A percentile compares a stretch with the other conserved stretches of the same genome.
phyloP scores from a whole-genome alignment of 2,888 invertebrate genomes.

The Limnephilus auricula region DNA sequence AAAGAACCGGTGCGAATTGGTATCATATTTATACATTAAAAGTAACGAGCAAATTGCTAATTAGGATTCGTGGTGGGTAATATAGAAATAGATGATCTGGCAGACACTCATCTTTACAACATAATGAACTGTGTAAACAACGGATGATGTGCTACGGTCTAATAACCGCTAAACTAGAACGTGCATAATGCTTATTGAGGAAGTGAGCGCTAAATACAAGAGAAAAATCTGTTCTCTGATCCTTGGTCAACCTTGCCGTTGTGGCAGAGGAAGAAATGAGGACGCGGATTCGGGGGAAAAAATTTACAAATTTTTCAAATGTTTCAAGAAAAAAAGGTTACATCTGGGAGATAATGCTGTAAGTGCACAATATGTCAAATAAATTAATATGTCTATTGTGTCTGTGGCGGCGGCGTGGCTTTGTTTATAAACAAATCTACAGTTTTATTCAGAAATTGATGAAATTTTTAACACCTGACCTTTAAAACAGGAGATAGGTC shows the following conservation, averaged over 20 bases:
- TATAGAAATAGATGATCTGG: not conserved
- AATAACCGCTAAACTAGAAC: not conserved
- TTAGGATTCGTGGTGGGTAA: not conserved
- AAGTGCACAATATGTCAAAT: not conserved
- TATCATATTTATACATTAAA: not conserved
- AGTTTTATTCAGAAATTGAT: too few relatives aligned
- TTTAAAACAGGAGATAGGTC: too few relatives aligned
- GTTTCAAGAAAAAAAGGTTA: too few relatives aligned
- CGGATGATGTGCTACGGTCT: not conserved
- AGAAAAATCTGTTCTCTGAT: not conserved
- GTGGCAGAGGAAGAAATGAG: not conserved
- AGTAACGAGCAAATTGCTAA: not conserved
- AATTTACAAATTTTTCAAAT: not conserved
- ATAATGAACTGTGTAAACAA: not conserved
- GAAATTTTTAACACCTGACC: too few relatives aligned
- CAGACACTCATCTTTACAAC: not conserved
- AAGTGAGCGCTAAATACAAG: not conserved
- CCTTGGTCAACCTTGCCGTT: not conserved
- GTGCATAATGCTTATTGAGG: not conserved
- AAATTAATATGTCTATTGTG: too few relatives aligned
- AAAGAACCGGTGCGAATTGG: not conserved
- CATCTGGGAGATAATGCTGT: not conserved
- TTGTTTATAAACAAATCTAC: too few relatives aligned
- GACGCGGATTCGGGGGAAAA: not conserved
- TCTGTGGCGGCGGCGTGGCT: too few relatives aligned